Evolutionary conservation across 2,888 invertebrate species (phyloP), one percentile per base, ranked within the genome.

Genomic region (Lasioglossum calceatum): DNA sequence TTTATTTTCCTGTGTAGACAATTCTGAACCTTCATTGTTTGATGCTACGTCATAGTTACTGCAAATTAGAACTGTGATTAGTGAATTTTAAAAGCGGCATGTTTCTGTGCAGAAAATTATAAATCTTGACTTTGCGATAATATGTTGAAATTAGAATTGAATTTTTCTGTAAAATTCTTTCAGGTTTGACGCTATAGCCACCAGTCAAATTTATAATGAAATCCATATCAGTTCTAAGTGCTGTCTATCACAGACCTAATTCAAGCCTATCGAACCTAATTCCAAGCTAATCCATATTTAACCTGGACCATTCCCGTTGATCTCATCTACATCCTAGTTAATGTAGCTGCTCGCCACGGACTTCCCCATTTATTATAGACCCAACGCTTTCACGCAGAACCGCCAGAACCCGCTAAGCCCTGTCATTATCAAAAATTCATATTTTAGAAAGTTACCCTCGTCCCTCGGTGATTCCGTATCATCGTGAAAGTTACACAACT

Each of bases 401-500:
- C 10, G 23, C 23, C 23, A 10, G 39, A 39, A 39, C 12, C 39
- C 39, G 70, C 10, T 23, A 39, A 23, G 8, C 8, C 2, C 4
- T 16, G 14, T 16, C 72, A 64, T 61, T 50, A 42, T 42, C 44
- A 74, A n/a, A 82, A 73, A 82, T 82, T 64, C 67, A 74, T 82
- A 73, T 84, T 84, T 83, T 84, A 84, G 84, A 84, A 84, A 84
- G 77, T 73, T 70, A 74, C n/a, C 36, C 54, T 12, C 23, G 70
- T 12, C 42, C 70, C 61, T 4, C 5, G 50, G 27, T 16, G 36
- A 32, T 23, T 7, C 42, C 44, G n/a, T 50, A 42, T 50, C 71
- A 47, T 16, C 32, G 84, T 84, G 84, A 84, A 84, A 84, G 84
- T 84, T 70, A 83, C 74, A 76, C 81, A 81, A 81, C 71, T 75